Conservation (phyloP, 1,140 invertebrate species). For the Himalopsyche phryganea region DNA sequence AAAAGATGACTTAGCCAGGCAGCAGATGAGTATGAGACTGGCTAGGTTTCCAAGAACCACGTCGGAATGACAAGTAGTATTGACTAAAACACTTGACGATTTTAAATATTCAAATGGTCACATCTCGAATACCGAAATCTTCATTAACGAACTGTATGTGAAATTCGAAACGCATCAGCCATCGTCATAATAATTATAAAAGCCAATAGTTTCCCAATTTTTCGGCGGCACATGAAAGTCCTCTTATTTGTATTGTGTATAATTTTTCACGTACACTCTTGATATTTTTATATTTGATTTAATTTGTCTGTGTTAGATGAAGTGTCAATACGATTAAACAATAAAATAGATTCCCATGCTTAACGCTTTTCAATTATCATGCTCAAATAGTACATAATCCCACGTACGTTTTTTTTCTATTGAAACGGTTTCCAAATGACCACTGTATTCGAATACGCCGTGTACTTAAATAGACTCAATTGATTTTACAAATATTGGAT, state of each 20-base stretch:
- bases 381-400: too few species aligned
- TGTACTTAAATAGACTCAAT: too few species aligned
- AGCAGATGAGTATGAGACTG: too few species aligned
- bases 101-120: conserved; percentile 21
- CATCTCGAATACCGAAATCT: conserved; percentile 21
- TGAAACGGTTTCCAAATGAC: too few species aligned
- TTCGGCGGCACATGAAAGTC: background rate
- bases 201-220: conserved; percentile 3
- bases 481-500: too few species aligned
- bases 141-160: conserved; percentile 2
- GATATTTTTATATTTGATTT: conserved; percentile 28
- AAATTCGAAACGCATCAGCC: conserved; percentile 10
- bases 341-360: too few species aligned
- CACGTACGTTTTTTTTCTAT: too few species aligned
- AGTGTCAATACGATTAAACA: too few species aligned
- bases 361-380: too few species aligned
- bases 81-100: conserved; percentile 23
- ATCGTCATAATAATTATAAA: conserved; percentile 19
- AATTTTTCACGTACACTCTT: conserved; percentile 22
- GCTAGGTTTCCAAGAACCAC: conserved; percentile 1
- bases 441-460: too few species aligned
- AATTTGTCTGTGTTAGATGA: conserved; percentile 16
- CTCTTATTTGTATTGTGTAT: conserved; percentile 4
- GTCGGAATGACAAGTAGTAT: conserved; percentile 24
- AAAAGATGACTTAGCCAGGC: too few species aligned